A percentile compares a stretch with the other conserved stretches of the same genome.
Evolutionary conservation across 30 jellyfish, hydroid and myxozoan species (phyloP).

Genomic region (Aurelia aurita complex sp. Pacific): DNA sequence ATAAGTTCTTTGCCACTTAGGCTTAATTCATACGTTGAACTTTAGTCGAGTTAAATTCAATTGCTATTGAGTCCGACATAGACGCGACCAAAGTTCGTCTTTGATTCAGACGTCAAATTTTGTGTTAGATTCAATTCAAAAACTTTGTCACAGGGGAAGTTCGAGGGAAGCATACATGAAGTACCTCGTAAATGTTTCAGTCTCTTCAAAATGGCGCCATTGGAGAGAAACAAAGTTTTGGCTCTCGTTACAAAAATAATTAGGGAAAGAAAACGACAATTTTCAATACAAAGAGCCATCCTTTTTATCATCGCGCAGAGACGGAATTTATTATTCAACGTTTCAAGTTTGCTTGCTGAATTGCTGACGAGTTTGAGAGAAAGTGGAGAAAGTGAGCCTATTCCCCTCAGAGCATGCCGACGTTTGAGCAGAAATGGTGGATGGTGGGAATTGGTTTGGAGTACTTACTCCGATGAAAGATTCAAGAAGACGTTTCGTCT

Average conservation of each 20-base stretch:
- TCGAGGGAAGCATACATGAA: conserved; percentile 45
- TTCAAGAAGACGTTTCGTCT: conserved; percentile 34
- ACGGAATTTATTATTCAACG: too few relatives aligned
- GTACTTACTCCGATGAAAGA: conserved; percentile 30
- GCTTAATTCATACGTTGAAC: too few relatives aligned
- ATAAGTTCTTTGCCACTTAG: too few relatives aligned
- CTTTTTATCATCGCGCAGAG: conserved; percentile 3
- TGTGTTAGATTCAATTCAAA: neutral
- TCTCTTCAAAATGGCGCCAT: conserved; percentile 17
- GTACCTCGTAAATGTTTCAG: neutral
- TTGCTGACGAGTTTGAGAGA: too few relatives aligned
- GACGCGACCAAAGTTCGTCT: conserved; percentile 1
- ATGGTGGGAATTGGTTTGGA: conserved; percentile 58
- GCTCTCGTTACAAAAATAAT: conserved; percentile 10
- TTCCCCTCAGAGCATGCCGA: neutral
- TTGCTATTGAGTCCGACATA: too few relatives aligned
- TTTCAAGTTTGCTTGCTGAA: too few relatives aligned
- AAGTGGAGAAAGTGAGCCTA: too few relatives aligned
- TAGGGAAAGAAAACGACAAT: neutral
- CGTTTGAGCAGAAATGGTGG: conserved; percentile 38
- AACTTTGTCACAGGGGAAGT: neutral
- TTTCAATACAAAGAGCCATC: conserved; percentile 24
- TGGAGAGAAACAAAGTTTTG: conserved; percentile 10
- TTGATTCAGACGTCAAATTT: neutral
- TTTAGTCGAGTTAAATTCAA: too few relatives aligned